Base-by-base conservation (phyloP, 1,140 invertebrate genomes). In the Nebria ingens region DNA sequence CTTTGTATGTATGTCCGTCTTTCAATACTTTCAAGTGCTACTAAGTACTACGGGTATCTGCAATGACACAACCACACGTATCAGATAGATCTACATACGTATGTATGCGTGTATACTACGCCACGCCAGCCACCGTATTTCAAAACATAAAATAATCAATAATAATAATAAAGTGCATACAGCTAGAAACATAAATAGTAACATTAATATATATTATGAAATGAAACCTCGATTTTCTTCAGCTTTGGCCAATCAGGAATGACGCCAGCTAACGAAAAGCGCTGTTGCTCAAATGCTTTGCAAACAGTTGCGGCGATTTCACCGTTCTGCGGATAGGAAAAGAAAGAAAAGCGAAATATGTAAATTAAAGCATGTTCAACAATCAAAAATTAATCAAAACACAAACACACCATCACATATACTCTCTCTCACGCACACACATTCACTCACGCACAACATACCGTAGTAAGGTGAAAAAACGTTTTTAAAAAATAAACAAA, bases 151-250 rank as follows among this genome's bases (percentile, higher is more conserved):
- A n/a, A n/a, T n/a, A n/a, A n/a, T n/a, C n/a, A n/a, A n/a, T n/a
- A n/a, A n/a, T n/a, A n/a, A n/a, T n/a, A n/a, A n/a, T 6, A 29
- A 29, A 29, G 13, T 29, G 25, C 17, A 45, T 17, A 9, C 9
- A 12, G 9, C 40, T 12, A 12, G 9, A 45, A n/a, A n/a, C n/a
- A n/a, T 45, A 45, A 45, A 9, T 12, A 12, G 9, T 45, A 25
- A 55, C 56, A 55, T 34, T 53, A 40, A n/a, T n/a, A n/a, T n/a
- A n/a, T n/a, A n/a, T n/a, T n/a, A n/a, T n/a, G n/a, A n/a, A n/a
- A n/a, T n/a, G 52, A 60, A 63, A 65, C 64, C 64, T 65, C 59
- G 58, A 58, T 58, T 59, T 58, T 59, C 55, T 59, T 64, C 38
- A 64, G 61, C 54, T 54, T 49, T 42, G 62, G 62, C 62, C 62